Evolutionary conservation across 2,113 vertebrate species (phyloP).

Genomic region (Lucifuga dentata): DNA sequence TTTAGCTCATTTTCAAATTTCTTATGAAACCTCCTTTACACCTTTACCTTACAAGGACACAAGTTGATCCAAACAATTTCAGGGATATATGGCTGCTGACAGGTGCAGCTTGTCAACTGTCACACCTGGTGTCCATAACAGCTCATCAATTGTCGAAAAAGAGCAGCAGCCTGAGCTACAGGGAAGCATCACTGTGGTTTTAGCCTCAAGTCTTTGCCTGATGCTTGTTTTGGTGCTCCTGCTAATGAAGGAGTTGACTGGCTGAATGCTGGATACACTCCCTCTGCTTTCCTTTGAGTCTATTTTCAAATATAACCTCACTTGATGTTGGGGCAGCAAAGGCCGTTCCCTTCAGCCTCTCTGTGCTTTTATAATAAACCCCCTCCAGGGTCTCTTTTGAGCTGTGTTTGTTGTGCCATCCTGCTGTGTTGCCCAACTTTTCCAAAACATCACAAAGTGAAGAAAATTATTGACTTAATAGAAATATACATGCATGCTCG

Average conservation of each 20-base stretch:
- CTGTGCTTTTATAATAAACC: conserved; percentile 19
- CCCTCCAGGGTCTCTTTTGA: conserved; percentile 18
- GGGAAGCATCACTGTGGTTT: conserved; percentile 37
- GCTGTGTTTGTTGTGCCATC: conserved; percentile 20
- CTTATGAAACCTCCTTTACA: too few relatives aligned
- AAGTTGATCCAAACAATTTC: background rate
- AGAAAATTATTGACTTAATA: conserved; percentile 7
- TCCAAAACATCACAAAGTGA: conserved; percentile 31
- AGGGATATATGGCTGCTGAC: conserved; percentile 1
- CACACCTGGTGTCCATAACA: conserved; percentile 37
- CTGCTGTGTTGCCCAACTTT: conserved; percentile 30
- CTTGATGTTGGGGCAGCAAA: too few relatives aligned
- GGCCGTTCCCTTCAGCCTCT: background rate
- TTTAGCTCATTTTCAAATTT: too few relatives aligned
- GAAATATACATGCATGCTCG: background rate
- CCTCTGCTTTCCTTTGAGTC: background rate
- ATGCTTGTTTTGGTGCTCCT: conserved; percentile 3
- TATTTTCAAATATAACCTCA: conserved; percentile 1
- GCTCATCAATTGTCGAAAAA: conserved; percentile 20
- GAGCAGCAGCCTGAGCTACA: conserved; percentile 18
- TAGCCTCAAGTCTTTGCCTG: conserved; percentile 4
- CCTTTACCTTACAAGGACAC: too few relatives aligned
- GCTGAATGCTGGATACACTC: background rate
- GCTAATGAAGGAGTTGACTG: background rate
- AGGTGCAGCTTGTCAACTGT: conserved; percentile 24